A percentile compares a stretch with the other conserved stretches of the same genome.
Evolutionary conservation across 2,113 vertebrate genomes (phyloP).

Genomic region (Thamnophis sirtalis): DNA sequence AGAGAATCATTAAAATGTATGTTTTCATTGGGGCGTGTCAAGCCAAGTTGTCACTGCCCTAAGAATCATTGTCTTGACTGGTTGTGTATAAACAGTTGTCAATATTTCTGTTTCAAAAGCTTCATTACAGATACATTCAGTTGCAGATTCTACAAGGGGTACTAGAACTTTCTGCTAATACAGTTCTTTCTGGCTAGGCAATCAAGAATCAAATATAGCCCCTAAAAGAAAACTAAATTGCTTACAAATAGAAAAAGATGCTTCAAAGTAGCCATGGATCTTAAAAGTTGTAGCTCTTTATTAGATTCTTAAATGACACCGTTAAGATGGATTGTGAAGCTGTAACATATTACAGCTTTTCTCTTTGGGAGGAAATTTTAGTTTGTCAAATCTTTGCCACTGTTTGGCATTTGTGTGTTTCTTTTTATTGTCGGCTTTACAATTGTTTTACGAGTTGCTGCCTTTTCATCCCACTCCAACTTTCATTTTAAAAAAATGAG

Average conservation of each 20-base stretch:
- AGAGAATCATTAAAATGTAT: conserved; percentile 58
- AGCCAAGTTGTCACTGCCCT: conserved; percentile 54
- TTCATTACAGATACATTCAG: conserved; percentile 36
- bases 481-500: neutral
- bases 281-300: conserved; percentile 14
- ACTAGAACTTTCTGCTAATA: conserved; percentile 36
- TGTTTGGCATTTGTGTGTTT: neutral
- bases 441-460: neutral
- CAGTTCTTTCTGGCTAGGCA: conserved; percentile 36
- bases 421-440: neutral
- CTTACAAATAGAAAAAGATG: conserved; percentile 23
- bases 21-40: conserved; percentile 35
- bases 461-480: neutral
- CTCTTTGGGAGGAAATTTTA: neutral
- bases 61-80: conserved; percentile 38
- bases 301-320: neutral
- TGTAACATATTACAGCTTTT: neutral
- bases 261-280: neutral
- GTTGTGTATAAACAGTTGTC: conserved; percentile 42
- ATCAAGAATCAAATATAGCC: conserved; percentile 41
- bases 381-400: neutral
- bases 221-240: neutral
- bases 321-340: neutral
- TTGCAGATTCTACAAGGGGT: conserved; percentile 33
- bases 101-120: conserved; percentile 58